These are phyloP conservation scores for Chironomus tepperi DNA, from an alignment of 1,140 invertebrate species.

Conservation along the genomic window DNA sequence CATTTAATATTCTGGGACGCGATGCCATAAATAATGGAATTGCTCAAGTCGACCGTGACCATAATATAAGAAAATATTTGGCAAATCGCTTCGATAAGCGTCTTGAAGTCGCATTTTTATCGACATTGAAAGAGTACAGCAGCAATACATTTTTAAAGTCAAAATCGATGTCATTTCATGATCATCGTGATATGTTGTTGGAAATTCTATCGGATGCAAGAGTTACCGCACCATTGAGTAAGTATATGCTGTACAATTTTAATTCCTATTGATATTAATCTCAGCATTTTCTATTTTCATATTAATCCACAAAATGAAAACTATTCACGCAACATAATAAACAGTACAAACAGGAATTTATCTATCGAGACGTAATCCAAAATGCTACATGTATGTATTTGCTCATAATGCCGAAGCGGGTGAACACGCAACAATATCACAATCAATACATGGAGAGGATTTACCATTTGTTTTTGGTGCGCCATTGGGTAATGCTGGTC, in stretches of 20 bases:
- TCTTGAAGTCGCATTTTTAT: slow-evolving; percentile 51
- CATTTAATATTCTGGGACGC: slow-evolving; percentile 69
- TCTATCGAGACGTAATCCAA: slow-evolving; percentile 60
- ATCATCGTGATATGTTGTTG: slow-evolving; percentile 70
- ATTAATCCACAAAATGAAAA: background rate
- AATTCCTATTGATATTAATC: too few species aligned
- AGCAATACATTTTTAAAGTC: background rate
- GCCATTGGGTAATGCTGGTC: slow-evolving; percentile 66
- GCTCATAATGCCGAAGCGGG: slow-evolving; percentile 68
- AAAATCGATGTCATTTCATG: slow-evolving; percentile 46
- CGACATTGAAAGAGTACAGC: slow-evolving; percentile 53
- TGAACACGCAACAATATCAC: slow-evolving; percentile 46
- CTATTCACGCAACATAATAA: background rate
- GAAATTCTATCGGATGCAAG: slow-evolving; percentile 82
- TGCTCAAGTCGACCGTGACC: slow-evolving; percentile 53
- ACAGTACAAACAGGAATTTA: slow-evolving; percentile 56
- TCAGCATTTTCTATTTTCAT: background rate
- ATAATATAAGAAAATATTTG: slow-evolving; percentile 66
- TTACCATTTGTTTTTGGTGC: slow-evolving; percentile 85
- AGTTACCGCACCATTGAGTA: slow-evolving; percentile 56
- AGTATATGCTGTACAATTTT: background rate
- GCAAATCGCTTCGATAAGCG: slow-evolving; percentile 53
- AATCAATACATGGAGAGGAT: slow-evolving; percentile 78
- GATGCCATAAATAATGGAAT: slow-evolving; percentile 33
- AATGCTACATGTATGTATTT: slow-evolving; percentile 84